Base-by-base conservation (phyloP, 2,888 invertebrate species). In the Hypomecis atomaria region DNA sequence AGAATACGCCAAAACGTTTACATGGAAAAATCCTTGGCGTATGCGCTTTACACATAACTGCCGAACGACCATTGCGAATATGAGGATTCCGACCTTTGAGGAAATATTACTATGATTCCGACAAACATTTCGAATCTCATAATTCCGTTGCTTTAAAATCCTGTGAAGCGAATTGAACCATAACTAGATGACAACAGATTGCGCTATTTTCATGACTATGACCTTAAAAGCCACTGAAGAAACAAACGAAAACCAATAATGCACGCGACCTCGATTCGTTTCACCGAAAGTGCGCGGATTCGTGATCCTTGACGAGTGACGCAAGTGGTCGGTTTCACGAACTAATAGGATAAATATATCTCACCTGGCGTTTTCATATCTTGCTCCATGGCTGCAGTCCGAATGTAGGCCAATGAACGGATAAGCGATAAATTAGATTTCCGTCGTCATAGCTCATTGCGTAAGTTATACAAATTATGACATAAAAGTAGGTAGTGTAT, bases 281-380 rank as follows among this genome's bases (percentile, higher is more conserved):
- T 56, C 56, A 50, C 45, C 47, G 57, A 56, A 48, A 37, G 9
- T 5, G 59, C n/a, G 50, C 59, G 36, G 40, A 56, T 50, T 36
- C 37, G 45, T 23, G 55, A 66, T 59, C 57, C 64, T 63, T 58
- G 57, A 54, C 55, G 44, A 43, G 34, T 60, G 37, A 56, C 47
- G 59, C 64, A 64, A 59, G 43, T 23, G 5, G 57, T 37, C 49
- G 56, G 11, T 48, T 23, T 58, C n/a, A 59, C 33, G 47, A 62
- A 47, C 10, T 6, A 54, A 45, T 57, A 33, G 45, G 13, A 45
- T 45, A 68, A 59, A 57, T 45, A 40, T 63, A 59, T 38, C 62
- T 77, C 87, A 90, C 91, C 90, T 89, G 89, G 73, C 59, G 83
- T 78, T 71, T 78, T 85, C 89, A 91, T 89, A 72, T 84, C 79